Conservation (phyloP, 2,113 vertebrate species). For the Lethenteron reissneri region DNA sequence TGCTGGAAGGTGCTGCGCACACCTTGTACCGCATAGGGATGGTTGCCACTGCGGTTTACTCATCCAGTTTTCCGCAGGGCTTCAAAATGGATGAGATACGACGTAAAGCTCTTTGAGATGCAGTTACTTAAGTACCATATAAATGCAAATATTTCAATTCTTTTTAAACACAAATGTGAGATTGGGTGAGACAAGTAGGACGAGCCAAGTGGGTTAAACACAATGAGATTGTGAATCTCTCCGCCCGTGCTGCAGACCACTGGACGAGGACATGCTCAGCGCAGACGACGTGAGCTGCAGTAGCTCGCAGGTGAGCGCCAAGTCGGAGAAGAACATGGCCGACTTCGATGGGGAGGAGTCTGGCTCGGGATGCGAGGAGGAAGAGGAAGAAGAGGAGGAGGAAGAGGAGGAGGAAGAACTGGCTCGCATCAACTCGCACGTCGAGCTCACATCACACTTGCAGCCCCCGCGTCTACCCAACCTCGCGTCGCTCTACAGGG, state of each 20-base stretch:
- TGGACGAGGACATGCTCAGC: constrained; percentile 74
- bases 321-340: constrained; percentile 99
- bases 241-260: not conserved
- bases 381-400: constrained; percentile 58
- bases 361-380: constrained; percentile 91
- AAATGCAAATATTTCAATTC: not conserved
- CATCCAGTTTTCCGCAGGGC: too few species aligned
- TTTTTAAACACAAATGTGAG: not conserved
- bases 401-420: constrained; percentile 67
- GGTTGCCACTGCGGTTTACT: too few species aligned
- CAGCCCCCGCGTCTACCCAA: constrained; percentile 96
- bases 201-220: not conserved
- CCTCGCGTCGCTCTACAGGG: constrained; percentile 91
- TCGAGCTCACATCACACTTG: constrained; percentile 86
- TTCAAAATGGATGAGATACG: too few species aligned
- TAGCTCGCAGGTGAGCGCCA: constrained; percentile 96
- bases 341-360: constrained; percentile 97
- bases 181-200: too few species aligned
- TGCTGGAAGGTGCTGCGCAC: too few species aligned
- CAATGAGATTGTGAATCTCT: not conserved
- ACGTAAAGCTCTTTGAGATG: too few species aligned
- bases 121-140: not conserved
- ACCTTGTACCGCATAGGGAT: too few species aligned
- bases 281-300: constrained; percentile 96
- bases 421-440: constrained; percentile 93